Evolutionary conservation across 2,113 vertebrate species (phyloP).

Genomic region (Calcarius ornatus): DNA sequence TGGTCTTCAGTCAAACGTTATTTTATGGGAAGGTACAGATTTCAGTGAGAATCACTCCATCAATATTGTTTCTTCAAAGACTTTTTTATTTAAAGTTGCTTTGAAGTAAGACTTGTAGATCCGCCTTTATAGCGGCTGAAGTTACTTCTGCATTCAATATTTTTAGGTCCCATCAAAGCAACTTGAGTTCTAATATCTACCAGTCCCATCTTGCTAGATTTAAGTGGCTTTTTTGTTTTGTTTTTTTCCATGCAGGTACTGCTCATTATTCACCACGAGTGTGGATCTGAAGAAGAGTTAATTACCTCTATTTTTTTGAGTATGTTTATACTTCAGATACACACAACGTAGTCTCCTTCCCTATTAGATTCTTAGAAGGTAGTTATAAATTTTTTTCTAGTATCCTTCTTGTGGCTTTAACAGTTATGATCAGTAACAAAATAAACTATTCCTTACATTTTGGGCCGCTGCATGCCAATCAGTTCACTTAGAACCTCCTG

Average conservation of each 20-base stretch:
- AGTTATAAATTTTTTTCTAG: slow-evolving; percentile 80
- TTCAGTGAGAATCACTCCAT: slow-evolving; percentile 50
- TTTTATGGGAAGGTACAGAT: slow-evolving; percentile 39
- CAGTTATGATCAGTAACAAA: slow-evolving; percentile 75
- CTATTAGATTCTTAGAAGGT: slow-evolving; percentile 85
- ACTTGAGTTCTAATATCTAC: slow-evolving; percentile 74
- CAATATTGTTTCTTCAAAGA: slow-evolving; percentile 53
- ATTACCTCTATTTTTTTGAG: slow-evolving; percentile 85
- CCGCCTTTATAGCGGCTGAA: slow-evolving; percentile 60
- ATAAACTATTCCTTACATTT: slow-evolving; percentile 69
- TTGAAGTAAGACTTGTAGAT: slow-evolving; percentile 62
- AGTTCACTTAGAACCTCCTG: slow-evolving; percentile 80
- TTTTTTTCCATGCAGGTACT: slow-evolving; percentile 84
- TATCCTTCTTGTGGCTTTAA: slow-evolving; percentile 81
- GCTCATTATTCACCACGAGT: slow-evolving; percentile 85
- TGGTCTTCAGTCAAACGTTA: slow-evolving; percentile 39
- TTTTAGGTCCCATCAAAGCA: slow-evolving; percentile 74
- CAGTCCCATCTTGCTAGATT: slow-evolving; percentile 83
- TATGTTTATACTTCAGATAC: slow-evolving; percentile 85
- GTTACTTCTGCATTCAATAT: slow-evolving; percentile 64
- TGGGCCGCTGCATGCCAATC: slow-evolving; percentile 80
- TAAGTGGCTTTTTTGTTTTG: slow-evolving; percentile 84
- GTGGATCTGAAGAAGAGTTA: slow-evolving; percentile 86
- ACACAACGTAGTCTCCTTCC: slow-evolving; percentile 83
- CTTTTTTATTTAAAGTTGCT: slow-evolving; percentile 65